Conservation (phyloP, 2,888 invertebrate genomes). For the Sycophila texana region DNA sequence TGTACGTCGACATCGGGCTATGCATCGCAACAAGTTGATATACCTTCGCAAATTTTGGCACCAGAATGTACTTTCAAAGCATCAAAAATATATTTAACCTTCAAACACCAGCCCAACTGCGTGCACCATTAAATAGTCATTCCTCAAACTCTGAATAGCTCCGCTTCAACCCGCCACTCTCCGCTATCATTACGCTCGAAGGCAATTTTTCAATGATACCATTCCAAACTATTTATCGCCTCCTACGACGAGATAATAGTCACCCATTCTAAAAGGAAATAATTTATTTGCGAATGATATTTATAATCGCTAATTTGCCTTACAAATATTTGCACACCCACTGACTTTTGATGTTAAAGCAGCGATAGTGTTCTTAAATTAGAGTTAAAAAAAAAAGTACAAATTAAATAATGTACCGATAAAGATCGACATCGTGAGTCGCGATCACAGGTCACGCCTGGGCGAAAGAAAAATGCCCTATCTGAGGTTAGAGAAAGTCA, state of each 20-base stretch:
- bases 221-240: neutral
- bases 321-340: too few species aligned
- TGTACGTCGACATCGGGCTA: constrained; percentile 31
- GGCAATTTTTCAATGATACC: constrained; percentile 21
- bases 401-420: constrained; percentile 28
- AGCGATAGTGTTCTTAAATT: neutral
- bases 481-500: constrained; percentile 8
- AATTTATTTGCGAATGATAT: neutral
- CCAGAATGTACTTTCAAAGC: constrained; percentile 43
- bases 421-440: neutral
- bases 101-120: constrained; percentile 24
- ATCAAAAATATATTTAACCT: constrained; percentile 48
- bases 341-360: neutral
- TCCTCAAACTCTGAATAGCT: constrained; percentile 32
- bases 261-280: too few species aligned
- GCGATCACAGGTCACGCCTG: neutral
- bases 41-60: constrained; percentile 52
- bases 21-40: constrained; percentile 50
- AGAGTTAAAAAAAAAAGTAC: neutral
- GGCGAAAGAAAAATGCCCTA: neutral
- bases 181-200: constrained; percentile 12
- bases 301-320: neutral
- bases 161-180: constrained; percentile 6
- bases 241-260: too few species aligned
- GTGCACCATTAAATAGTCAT: constrained; percentile 38